These are phyloP conservation scores for Chamaetylas fuelleborni DNA, from an alignment of 2,113 vertebrate genomes.

Conservation along the genomic window DNA sequence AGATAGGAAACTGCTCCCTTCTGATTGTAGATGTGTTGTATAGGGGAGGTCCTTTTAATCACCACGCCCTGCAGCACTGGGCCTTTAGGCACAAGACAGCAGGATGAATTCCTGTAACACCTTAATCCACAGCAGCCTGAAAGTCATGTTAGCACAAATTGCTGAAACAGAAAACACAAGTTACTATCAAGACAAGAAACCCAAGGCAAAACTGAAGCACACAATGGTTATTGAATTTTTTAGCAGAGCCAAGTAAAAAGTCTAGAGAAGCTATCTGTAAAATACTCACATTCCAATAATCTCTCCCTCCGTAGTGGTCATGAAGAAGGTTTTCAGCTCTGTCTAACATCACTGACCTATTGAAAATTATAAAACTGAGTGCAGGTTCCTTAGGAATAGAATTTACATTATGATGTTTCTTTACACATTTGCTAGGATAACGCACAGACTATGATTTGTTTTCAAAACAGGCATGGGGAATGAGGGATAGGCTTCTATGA, in stretches of 20 bases:
- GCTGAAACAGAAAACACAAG: neutral
- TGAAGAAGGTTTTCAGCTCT: slow-evolving; percentile 96
- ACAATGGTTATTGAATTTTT: neutral
- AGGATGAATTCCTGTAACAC: neutral
- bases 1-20: neutral
- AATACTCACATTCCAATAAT: slow-evolving; percentile 96
- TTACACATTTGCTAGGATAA: neutral
- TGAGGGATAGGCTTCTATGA: neutral
- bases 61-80: neutral
- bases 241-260: neutral
- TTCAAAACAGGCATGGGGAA: neutral
- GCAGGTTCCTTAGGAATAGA: slow-evolving; percentile 2
- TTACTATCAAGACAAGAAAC: neutral
- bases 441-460: neutral
- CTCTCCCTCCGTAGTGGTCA: slow-evolving; percentile 93
- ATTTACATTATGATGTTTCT: neutral
- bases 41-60: neutral
- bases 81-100: neutral
- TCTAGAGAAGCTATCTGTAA: neutral
- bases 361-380: slow-evolving; percentile 30
- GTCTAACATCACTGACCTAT: slow-evolving; percentile 92
- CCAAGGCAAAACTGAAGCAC: neutral
- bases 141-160: neutral
- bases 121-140: neutral
- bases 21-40: neutral